Conservation (phyloP, 2,113 vertebrate genomes). For the Micromys minutus region DNA sequence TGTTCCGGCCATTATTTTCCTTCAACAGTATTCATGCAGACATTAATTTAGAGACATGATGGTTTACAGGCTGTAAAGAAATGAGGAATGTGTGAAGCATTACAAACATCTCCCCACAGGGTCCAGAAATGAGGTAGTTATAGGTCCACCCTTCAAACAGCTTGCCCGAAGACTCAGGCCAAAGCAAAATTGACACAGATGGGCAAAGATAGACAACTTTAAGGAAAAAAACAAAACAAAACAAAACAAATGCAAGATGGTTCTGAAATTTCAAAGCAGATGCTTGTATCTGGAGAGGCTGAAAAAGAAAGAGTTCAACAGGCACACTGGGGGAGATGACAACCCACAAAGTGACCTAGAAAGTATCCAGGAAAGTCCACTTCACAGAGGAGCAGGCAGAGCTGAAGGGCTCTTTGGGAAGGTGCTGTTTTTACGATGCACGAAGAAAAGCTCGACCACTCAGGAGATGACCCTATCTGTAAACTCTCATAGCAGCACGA, state of each 20-base stretch:
- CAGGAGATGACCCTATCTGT: neutral
- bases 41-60: neutral
- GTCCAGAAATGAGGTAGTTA: neutral
- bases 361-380: neutral
- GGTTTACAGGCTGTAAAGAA: neutral
- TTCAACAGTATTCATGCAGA: neutral
- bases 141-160: neutral
- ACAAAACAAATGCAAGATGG: neutral
- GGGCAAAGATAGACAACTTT: neutral
- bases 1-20: neutral
- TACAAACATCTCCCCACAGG: accelerated
- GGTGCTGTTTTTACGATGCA: neutral
- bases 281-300: neutral
- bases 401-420: neutral
- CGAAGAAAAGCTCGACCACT: neutral
- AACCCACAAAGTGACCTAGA: neutral
- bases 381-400: neutral
- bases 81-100: neutral
- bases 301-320: neutral
- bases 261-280: neutral
- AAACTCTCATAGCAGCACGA: neutral
- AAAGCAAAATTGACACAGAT: neutral
- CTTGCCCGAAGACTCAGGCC: neutral
- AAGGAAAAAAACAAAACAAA: too few species aligned
- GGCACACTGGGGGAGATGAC: neutral